These are phyloP conservation scores for Thera britannica DNA, from an alignment of 2,888 invertebrate species.

Conservation along the genomic window DNA sequence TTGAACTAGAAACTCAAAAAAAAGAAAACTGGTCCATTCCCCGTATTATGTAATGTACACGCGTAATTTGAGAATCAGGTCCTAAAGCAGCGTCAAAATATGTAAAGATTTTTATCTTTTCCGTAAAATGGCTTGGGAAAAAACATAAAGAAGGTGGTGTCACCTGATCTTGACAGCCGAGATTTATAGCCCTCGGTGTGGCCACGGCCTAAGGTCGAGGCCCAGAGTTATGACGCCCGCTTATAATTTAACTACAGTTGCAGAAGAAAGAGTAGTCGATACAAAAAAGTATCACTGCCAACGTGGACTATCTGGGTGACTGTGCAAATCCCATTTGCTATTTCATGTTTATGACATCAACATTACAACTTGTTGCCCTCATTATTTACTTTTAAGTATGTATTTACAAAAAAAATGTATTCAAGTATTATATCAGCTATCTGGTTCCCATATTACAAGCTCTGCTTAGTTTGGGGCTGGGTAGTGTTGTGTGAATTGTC, in stretches of 20 bases:
- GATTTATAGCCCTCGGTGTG: constrained; percentile 80
- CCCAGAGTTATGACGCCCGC: constrained; percentile 76
- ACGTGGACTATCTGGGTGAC: too few relatives aligned
- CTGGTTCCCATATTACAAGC: too few relatives aligned
- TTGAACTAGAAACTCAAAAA: constrained; percentile 12
- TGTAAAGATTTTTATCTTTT: constrained; percentile 85
- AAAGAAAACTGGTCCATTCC: constrained; percentile 67
- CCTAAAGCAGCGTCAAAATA: constrained; percentile 84
- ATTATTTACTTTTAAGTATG: too few relatives aligned
- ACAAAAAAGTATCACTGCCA: not conserved
- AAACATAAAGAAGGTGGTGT: constrained; percentile 86
- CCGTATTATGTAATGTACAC: constrained; percentile 78
- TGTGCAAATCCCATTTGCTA: too few relatives aligned
- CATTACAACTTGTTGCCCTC: too few relatives aligned
- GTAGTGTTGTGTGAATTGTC: too few relatives aligned
- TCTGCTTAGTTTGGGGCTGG: too few relatives aligned
- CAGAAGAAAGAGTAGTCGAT: constrained; percentile 11
- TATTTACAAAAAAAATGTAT: too few relatives aligned
- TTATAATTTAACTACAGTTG: constrained; percentile 72
- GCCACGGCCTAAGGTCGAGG: constrained; percentile 80
- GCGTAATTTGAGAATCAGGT: constrained; percentile 83
- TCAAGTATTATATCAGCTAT: too few relatives aligned
- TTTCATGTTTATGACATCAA: too few relatives aligned
- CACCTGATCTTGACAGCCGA: constrained; percentile 82
- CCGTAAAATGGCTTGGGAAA: constrained; percentile 85